Conservation (phyloP, 2,888 invertebrate species). For the Stenodera caucasica region DNA sequence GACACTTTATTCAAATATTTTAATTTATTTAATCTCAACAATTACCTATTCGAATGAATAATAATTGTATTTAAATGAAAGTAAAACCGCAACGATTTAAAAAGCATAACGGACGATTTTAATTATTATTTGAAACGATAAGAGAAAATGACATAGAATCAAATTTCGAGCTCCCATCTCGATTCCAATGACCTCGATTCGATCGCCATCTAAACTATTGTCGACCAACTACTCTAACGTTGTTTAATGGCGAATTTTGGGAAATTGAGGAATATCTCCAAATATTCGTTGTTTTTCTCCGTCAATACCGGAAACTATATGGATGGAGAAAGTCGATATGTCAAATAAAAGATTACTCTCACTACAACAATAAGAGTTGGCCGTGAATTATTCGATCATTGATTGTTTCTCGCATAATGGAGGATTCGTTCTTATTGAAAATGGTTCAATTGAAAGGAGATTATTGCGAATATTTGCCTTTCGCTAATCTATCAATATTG, state of each 20-base stretch:
- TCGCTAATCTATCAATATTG: background rate
- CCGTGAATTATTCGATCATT: background rate
- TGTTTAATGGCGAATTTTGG: too few relatives aligned
- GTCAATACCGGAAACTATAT: slow-evolving; percentile 1
- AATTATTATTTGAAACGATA: background rate
- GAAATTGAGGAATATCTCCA: background rate
- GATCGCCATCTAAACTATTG: too few relatives aligned
- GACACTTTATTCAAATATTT: too few relatives aligned
- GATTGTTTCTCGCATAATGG: too few relatives aligned
- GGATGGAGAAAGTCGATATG: background rate
- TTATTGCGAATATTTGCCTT: background rate
- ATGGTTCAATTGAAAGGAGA: background rate
- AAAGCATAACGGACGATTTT: background rate
- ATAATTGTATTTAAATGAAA: background rate
- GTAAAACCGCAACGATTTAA: background rate
- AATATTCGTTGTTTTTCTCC: background rate
- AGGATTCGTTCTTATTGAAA: background rate
- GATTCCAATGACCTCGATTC: too few relatives aligned
- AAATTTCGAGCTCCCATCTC: background rate
- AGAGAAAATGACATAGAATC: background rate
- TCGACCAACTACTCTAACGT: background rate
- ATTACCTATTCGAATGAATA: too few relatives aligned
- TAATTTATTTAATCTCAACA: too few relatives aligned
- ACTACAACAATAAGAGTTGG: background rate
- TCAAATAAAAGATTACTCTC: background rate